These are phyloP conservation scores for Temnopleurus reevesii DNA, from an alignment of 53 echinoderm and acorn worm species.

Conservation along the genomic window DNA sequence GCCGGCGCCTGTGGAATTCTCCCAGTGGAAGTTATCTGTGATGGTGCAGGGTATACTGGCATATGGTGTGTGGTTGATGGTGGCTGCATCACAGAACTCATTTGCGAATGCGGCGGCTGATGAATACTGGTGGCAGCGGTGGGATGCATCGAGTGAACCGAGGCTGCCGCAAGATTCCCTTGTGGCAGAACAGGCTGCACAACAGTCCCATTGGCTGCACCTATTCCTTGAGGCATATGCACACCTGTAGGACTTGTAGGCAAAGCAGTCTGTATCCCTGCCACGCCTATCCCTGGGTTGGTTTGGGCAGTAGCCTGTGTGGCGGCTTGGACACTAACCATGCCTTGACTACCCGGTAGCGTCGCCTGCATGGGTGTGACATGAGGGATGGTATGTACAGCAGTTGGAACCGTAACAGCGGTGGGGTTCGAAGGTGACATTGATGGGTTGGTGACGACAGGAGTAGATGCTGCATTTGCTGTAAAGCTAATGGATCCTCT, in stretches of 20 bases:
- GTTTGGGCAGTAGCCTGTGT: not conserved
- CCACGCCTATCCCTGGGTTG: not conserved
- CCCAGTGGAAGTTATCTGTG: not conserved
- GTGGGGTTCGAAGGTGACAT: conserved; percentile 42
- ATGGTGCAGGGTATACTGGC: not conserved
- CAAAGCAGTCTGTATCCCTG: not conserved
- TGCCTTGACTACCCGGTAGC: not conserved
- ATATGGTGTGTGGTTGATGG: conserved; percentile 27
- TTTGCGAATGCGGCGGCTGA: not conserved
- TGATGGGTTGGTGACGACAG: conserved; percentile 17
- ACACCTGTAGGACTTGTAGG: not conserved
- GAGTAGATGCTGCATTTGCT: conserved; percentile 33
- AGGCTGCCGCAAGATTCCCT: not conserved
- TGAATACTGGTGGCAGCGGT: conserved; percentile 53
- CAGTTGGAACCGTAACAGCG: conserved; percentile 22
- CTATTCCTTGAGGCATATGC: not conserved
- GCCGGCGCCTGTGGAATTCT: not conserved
- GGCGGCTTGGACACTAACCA: not conserved
- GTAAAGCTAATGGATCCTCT: conserved; percentile 40
- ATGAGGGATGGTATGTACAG: conserved; percentile 26
- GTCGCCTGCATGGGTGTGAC: not conserved
- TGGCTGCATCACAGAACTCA: not conserved
- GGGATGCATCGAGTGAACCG: conserved; percentile 8
- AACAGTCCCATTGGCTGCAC: not conserved
- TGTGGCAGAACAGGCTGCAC: not conserved